These are phyloP conservation scores for Dinothrombium tinctorium DNA, from an alignment of 1,140 invertebrate genomes.

Conservation along the genomic window DNA sequence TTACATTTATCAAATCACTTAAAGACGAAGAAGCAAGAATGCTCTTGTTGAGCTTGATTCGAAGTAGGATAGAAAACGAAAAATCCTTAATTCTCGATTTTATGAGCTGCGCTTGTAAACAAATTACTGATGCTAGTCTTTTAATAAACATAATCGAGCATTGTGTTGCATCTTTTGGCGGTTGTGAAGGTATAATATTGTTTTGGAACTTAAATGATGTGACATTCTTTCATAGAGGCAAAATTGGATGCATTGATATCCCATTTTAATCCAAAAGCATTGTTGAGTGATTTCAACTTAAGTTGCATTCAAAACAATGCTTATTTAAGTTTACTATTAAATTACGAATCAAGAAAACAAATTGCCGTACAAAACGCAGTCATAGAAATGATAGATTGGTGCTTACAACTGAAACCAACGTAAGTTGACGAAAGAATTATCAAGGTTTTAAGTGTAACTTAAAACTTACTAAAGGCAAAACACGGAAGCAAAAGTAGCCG, in stretches of 20 bases:
- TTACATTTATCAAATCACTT: conserved; percentile 2
- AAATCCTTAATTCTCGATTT: too few species aligned
- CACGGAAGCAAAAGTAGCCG: background rate
- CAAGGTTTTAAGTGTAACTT: background rate
- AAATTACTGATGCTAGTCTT: too few species aligned
- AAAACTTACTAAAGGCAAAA: background rate
- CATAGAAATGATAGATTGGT: background rate
- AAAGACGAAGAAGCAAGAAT: too few species aligned
- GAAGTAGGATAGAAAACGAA: too few species aligned
- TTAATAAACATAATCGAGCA: too few species aligned
- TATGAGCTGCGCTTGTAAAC: too few species aligned
- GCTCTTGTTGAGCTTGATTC: too few species aligned
- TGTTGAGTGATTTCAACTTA: background rate
- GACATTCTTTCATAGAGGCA: background rate
- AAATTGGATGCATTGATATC: background rate
- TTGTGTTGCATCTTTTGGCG: too few species aligned
- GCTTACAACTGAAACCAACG: background rate
- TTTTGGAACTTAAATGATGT: too few species aligned
- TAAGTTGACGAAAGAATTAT: background rate
- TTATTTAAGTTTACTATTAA: background rate
- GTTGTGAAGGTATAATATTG: too few species aligned
- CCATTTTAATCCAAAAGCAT: background rate
- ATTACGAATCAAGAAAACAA: background rate
- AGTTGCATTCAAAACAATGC: background rate
- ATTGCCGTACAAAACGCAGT: background rate